Evolutionary conservation across 2,113 vertebrate species (phyloP).

Genomic region (Xyrauchen texanus): DNA sequence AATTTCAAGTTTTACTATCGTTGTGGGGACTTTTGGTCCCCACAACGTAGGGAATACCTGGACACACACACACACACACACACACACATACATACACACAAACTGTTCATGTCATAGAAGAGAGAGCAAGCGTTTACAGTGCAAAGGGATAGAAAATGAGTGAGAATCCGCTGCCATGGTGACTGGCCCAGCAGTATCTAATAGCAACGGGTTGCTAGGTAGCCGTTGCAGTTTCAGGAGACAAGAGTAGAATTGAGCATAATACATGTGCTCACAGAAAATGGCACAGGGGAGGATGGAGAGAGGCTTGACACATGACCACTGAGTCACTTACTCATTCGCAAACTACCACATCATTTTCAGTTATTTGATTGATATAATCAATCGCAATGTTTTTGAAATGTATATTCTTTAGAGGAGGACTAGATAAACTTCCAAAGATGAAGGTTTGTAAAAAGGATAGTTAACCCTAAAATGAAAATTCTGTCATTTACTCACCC

Average conservation of each 20-base stretch:
- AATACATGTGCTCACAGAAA: slow-evolving; percentile 24
- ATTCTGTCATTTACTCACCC: too few species aligned
- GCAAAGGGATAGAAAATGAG: slow-evolving; percentile 65
- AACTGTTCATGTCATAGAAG: slow-evolving; percentile 48
- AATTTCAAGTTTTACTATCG: too few species aligned
- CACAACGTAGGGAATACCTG: too few species aligned
- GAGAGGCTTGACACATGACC: slow-evolving; percentile 26
- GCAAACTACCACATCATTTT: neutral
- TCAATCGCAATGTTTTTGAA: neutral
- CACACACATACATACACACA: neutral
- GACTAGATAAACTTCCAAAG: neutral
- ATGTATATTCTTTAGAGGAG: neutral
- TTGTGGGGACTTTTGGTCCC: too few species aligned
- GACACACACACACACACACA: too few species aligned
- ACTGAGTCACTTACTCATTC: neutral
- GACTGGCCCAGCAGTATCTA: slow-evolving; percentile 75
- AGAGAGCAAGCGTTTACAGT: slow-evolving; percentile 50
- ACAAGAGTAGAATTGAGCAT: slow-evolving; percentile 37
- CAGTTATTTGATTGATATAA: slow-evolving; percentile 6
- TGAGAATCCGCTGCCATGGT: slow-evolving; percentile 76
- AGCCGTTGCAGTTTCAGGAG: slow-evolving; percentile 54
- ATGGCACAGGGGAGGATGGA: slow-evolving; percentile 10
- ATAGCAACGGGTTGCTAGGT: slow-evolving; percentile 73
- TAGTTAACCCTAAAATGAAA: too few species aligned
- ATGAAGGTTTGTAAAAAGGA: neutral